A percentile compares a stretch with the other conserved stretches of the same genome.
Conservation (phyloP, 2,797 vertebrate species). For the Gymnothorax reevesii region DNA sequence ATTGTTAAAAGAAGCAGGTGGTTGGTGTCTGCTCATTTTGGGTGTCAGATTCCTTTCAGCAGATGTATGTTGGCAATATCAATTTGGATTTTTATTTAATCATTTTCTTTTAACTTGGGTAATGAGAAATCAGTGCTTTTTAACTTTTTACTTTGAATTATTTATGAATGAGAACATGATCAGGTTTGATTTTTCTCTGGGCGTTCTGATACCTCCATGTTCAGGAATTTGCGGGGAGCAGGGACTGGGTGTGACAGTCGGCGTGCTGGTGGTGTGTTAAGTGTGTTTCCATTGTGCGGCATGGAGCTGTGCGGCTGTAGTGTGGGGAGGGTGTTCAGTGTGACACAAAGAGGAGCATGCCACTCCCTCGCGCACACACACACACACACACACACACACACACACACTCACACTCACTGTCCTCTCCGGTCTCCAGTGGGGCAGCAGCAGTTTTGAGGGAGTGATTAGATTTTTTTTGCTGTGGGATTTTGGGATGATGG, state of each 20-base stretch:
- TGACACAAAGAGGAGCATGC: constrained; percentile 54
- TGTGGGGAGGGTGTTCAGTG: constrained; percentile 41
- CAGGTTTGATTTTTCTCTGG: background rate
- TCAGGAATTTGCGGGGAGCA: background rate
- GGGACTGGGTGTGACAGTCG: background rate
- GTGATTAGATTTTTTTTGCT: background rate
- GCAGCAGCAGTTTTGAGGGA: background rate
- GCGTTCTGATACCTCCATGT: background rate
- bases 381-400: too few species aligned
- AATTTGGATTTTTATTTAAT: background rate
- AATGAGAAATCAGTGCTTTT: background rate
- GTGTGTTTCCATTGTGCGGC: constrained; percentile 1
- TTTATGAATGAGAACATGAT: background rate
- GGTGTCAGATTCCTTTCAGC: background rate
- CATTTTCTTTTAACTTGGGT: background rate
- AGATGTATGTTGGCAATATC: background rate
- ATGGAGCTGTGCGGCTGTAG: constrained; percentile 37
- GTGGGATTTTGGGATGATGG: background rate
- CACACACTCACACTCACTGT: too few species aligned
- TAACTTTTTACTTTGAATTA: background rate
- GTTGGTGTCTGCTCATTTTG: constrained; percentile 22
- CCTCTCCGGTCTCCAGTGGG: background rate
- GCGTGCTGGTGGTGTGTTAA: background rate
- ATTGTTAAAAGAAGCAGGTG: constrained; percentile 53
- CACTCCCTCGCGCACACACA: background rate